Base-by-base conservation (phyloP, 2,113 vertebrate genomes). In the Archocentrus centrarchus region DNA sequence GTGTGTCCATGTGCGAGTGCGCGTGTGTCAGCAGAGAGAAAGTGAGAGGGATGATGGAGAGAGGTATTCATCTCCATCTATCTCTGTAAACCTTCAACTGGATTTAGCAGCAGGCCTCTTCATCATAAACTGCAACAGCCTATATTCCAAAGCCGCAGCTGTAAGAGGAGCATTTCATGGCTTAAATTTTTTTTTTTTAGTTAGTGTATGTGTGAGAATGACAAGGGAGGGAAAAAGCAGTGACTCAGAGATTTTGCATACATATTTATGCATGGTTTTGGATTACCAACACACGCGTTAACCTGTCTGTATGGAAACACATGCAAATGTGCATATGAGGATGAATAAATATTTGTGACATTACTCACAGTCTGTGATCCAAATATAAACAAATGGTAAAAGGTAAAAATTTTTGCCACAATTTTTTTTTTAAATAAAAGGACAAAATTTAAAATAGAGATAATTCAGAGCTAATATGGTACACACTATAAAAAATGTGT, bases 81-180 rank as follows among this genome's bases (percentile, higher is more conserved):
- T 87, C 84, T 85, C 86, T 80, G 82, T 81, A 91, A 92, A 90
- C 63, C 87, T 86, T 60, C 87, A 89, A 85, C 76, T 88, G 82
- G 84, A 89, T 93, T 91, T 93, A 84, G 87, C 79, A 88, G 85
- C 83, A 59, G 85, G 88, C 81, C 70, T 91, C 88, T 85, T 91
- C 91, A 93, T 93, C 88, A 91, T 93, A 55, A 86, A 83, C 80
- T 76, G 75, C 41, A 11, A 70, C 62, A 79, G 81, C 90, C 63
- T 87, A 81, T 80, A 59, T 89, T 91, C 35, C 75, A 86, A 90
- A 93, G 87, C 83, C 1, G 2, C 17, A 6, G 73, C 85, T 63
- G 83, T 81, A 58, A 86, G 75, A 88, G 58, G 82, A 84, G 81
- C 84, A 91, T 91, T 92, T 88, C 84, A 88, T 58, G 64, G 83